Conservation (phyloP, 2,888 invertebrate genomes). For the Pristionchus japonicus region DNA sequence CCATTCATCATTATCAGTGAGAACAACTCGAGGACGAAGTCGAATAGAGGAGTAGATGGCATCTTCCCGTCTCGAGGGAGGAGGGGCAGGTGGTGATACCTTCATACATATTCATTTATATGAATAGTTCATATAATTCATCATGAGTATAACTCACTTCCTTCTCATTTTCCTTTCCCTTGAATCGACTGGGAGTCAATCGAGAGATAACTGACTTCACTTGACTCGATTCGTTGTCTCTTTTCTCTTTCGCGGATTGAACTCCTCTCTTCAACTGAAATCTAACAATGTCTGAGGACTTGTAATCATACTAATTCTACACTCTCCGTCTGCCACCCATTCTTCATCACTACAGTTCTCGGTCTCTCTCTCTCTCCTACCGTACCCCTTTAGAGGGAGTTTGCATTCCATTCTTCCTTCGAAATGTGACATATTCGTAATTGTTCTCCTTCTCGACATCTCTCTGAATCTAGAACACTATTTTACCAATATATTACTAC, state of each 20-base stretch:
- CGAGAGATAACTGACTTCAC: conserved; percentile 22
- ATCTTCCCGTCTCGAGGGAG: neutral
- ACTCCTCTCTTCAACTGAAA: neutral
- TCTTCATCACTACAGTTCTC: neutral
- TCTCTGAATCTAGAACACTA: neutral
- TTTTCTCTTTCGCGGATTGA: neutral
- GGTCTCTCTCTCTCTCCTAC: neutral
- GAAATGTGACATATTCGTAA: conserved; percentile 42
- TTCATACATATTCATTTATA: neutral
- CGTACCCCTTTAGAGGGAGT: conserved; percentile 28
- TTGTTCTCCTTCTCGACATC: conserved; percentile 35
- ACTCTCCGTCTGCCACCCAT: neutral
- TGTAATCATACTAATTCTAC: neutral
- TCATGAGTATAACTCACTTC: neutral
- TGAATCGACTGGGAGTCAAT: conserved; percentile 45
- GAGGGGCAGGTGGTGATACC: neutral
- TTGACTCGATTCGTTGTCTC: neutral
- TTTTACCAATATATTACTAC: neutral
- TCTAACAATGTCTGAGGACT: neutral
- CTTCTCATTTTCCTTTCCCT: conserved; percentile 9
- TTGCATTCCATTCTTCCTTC: neutral
- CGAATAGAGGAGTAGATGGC: conserved; percentile 29
- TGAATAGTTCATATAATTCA: neutral
- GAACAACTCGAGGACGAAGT: neutral
- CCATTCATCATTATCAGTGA: conserved; percentile 36